Percentiles rank a stretch among this genome's conserved stretches.
These are phyloP conservation scores for Cydia splendana DNA, from an alignment of 1,140 invertebrate species.

Conservation along the genomic window DNA sequence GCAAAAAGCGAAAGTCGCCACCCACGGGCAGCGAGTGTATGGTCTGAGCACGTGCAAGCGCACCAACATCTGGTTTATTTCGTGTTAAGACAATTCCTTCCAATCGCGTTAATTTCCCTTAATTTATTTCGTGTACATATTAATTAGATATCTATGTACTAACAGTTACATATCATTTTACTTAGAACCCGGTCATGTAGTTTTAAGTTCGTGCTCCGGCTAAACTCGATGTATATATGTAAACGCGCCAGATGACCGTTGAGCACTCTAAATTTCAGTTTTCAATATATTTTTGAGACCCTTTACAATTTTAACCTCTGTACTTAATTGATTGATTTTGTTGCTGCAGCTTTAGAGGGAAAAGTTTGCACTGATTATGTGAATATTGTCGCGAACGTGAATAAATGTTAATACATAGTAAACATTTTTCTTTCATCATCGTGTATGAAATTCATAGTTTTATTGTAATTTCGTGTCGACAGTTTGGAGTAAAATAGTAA, in stretches of 20 bases:
- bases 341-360: not conserved
- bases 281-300: conserved; percentile 67
- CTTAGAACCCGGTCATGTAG: conserved; percentile 45
- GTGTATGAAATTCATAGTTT: not conserved
- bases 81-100: conserved; percentile 30
- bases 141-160: conserved; percentile 36
- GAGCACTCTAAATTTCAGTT: conserved; percentile 26
- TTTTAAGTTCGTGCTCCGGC: conserved; percentile 10
- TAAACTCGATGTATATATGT: conserved; percentile 26
- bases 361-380: not conserved
- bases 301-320: conserved; percentile 61
- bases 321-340: conserved; percentile 44
- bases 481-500: not conserved
- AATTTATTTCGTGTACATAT: conserved; percentile 22
- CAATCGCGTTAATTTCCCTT: conserved; percentile 21
- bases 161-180: conserved; percentile 65
- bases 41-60: conserved; percentile 23
- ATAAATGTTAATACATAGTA: not conserved
- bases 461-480: not conserved
- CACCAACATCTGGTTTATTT: conserved; percentile 9
- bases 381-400: not conserved
- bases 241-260: conserved; percentile 17
- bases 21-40: not conserved
- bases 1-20: conserved; percentile 11
- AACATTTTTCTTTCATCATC: not conserved